Evolutionary conservation across 92 coral and sea anemone species (phyloP), one percentile per base, ranked within the genome.

Genomic region (Nematostella vectensis): DNA sequence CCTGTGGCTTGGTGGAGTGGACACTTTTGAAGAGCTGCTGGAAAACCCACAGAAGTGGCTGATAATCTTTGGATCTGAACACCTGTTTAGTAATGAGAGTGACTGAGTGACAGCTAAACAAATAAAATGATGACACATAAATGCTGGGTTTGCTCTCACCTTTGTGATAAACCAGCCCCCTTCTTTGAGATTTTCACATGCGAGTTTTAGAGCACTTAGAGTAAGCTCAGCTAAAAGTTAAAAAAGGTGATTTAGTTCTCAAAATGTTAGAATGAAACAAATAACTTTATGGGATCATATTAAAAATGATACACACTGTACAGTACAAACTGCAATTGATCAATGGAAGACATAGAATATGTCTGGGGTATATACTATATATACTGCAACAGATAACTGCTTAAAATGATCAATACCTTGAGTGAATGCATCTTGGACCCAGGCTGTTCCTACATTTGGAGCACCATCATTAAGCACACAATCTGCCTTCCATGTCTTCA

Each of bases 101-200:
- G 23, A n/a, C n/a, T n/a, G n/a, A n/a, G n/a, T n/a, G n/a, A n/a
- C n/a, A n/a, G n/a, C n/a, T n/a, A n/a, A n/a, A n/a, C n/a, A n/a
- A n/a, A n/a, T n/a, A n/a, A n/a, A n/a, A n/a, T n/a, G n/a, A n/a
- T n/a, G n/a, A n/a, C n/a, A n/a, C n/a, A n/a, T n/a, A n/a, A n/a
- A n/a, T n/a, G n/a, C n/a, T n/a, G n/a, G n/a, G n/a, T n/a, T n/a
- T n/a, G n/a, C n/a, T 33, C 81, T 18, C 11, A 89, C 97, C 95
- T 89, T 89, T n/a, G 97, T 89, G 27, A 89, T 70, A 62, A 89
- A 89, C 94, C 94, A 89, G 62, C 97, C 97, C 16, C 97, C 97
- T 42, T 80, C 82, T 69, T 71, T 60, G 20, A 89, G 73, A 48
- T 87, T 77, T n/a, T 73, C 89, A 66, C 87, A 74, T 13, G 95